Base-by-base conservation (phyloP, 2,888 invertebrate genomes). In the Noctua fimbriata region DNA sequence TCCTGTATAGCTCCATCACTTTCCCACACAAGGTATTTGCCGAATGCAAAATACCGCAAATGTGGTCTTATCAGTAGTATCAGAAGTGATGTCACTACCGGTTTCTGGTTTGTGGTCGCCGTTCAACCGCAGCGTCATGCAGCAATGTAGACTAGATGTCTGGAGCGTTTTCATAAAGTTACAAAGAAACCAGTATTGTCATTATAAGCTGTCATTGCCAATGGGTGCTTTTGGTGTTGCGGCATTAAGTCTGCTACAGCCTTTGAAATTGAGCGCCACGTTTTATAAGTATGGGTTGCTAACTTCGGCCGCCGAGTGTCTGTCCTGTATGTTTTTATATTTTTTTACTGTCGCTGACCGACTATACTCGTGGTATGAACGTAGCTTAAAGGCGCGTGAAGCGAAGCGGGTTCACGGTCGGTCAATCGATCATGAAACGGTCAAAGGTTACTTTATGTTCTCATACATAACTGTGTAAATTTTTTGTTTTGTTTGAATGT, bases 341-440 rank as follows among this genome's bases (percentile, higher is more conserved):
- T 4, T 32, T 60, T 63, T 36, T 36, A 47, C 14, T 2, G 36
- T 65, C 36, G 2, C 44, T 44, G n/a, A 44, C n/a, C 16, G 16
- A 44, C 66, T 16, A 28, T 44, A 67, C 16, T 16, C n/a, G n/a
- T 18, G 18, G n/a, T 67, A 28, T 67, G 67, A 41, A 67, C 67
- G 44, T 18, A 47, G n/a, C 67, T n/a, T 67, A 28, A 55, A 65
- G 32, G 44, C 67, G 72, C 60, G 76, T 55, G 49, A 76, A 78
- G 16, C 79, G 73, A 24, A 47, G 18, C 65, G 76, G 60, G 87
- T 78, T 85, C 86, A 88, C 67, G 88, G 80, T 28, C 69, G 83
- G 89, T 74, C 88, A 85, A 49, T 85, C 78, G 76, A 65, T 52
- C n/a, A 63, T 65, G 63, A 84, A 60, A 49, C 67, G 74, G 84